Conservation (phyloP, 2,113 vertebrate species). For the Pelecanoides urinatrix region DNA sequence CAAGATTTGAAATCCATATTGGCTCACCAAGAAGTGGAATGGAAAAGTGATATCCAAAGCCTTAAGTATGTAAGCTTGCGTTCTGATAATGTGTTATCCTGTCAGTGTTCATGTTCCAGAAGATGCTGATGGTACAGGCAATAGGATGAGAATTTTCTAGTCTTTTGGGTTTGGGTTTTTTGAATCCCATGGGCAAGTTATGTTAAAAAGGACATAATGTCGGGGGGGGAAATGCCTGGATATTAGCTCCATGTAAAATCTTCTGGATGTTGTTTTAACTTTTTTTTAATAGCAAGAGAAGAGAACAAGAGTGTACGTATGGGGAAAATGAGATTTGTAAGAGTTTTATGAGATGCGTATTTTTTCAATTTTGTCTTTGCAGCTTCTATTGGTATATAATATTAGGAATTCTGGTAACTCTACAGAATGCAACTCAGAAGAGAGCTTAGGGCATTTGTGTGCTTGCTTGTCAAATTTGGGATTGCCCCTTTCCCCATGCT, state of each 20-base stretch:
- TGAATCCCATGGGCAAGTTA: not conserved
- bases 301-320: not conserved
- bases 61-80: conserved; percentile 16
- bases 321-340: not conserved
- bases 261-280: not conserved
- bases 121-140: not conserved
- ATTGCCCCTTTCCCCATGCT: not conserved
- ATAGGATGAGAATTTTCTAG: not conserved
- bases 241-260: not conserved
- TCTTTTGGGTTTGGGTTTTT: not conserved
- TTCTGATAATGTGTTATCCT: not conserved
- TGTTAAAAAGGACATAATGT: not conserved
- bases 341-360: not conserved
- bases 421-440: not conserved
- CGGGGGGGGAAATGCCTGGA: not conserved
- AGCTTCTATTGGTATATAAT: not conserved
- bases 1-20: conserved; percentile 29
- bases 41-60: conserved; percentile 37
- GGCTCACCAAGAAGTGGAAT: conserved; percentile 31
- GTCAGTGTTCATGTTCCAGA: not conserved
- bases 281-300: not conserved
- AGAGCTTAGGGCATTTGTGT: not conserved
- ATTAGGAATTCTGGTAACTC: not conserved
- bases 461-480: not conserved
- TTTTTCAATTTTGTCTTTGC: not conserved